Conservation (phyloP, 2,888 invertebrate species). For the Flexamia atlantica region DNA sequence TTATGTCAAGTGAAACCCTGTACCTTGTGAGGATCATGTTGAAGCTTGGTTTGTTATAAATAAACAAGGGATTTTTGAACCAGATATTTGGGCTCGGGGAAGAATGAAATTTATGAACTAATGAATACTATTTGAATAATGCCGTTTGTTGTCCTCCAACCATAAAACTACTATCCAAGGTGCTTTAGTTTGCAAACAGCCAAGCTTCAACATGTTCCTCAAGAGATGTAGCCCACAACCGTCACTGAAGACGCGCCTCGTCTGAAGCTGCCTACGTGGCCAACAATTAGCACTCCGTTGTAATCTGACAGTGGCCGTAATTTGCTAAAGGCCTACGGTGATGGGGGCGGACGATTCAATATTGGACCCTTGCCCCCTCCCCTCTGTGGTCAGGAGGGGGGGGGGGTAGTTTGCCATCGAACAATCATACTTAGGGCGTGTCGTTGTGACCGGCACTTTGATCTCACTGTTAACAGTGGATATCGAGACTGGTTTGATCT, state of each 20-base stretch:
- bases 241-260: not conserved
- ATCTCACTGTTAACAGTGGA: not conserved
- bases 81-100: too few relatives aligned
- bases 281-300: slow-evolving; percentile 16
- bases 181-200: too few relatives aligned
- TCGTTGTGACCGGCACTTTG: not conserved
- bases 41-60: too few relatives aligned
- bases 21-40: too few relatives aligned
- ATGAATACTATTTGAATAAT: too few relatives aligned
- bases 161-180: too few relatives aligned
- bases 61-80: too few relatives aligned
- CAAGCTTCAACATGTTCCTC: too few relatives aligned
- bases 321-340: slow-evolving; percentile 15
- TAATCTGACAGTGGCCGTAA: slow-evolving; percentile 18
- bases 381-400: not conserved
- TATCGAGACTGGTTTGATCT: not conserved
- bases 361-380: not conserved
- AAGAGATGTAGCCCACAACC: too few relatives aligned
- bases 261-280: not conserved
- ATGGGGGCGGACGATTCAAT: slow-evolving; percentile 36
- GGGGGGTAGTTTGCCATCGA: slow-evolving; percentile 7
- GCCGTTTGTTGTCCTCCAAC: too few relatives aligned
- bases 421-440: slow-evolving; percentile 19
- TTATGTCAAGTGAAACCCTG: too few relatives aligned
- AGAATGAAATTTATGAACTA: too few relatives aligned